A percentile compares a stretch with the other conserved stretches of the same genome.
Evolutionary conservation across 1,140 invertebrate genomes (phyloP).

Genomic region (Hesperophylax magnus): DNA sequence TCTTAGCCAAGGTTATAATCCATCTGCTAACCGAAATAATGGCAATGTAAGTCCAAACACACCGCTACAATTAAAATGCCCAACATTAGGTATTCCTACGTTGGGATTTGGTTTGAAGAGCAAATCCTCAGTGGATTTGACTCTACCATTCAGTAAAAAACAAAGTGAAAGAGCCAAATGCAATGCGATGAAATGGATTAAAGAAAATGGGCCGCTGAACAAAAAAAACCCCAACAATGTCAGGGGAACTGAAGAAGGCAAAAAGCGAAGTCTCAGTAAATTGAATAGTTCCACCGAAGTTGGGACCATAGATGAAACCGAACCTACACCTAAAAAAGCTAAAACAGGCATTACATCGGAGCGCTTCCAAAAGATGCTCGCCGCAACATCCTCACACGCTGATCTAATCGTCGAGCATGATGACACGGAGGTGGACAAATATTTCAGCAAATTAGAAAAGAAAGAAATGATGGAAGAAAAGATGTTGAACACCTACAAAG

Average conservation of each 20-base stretch:
- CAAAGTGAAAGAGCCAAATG: constrained; percentile 73
- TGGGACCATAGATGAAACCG: constrained; percentile 67
- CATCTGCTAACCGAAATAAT: background rate
- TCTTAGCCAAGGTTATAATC: background rate
- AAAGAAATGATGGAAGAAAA: constrained; percentile 95
- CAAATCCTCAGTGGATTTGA: constrained; percentile 75
- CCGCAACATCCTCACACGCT: constrained; percentile 82
- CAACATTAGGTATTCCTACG: constrained; percentile 56
- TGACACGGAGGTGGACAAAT: constrained; percentile 84
- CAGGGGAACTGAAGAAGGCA: constrained; percentile 72
- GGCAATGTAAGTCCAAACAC: background rate
- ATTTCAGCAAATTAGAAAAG: constrained; percentile 89
- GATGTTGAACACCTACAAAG: constrained; percentile 88
- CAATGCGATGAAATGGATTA: constrained; percentile 79
- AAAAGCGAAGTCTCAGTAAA: constrained; percentile 70
- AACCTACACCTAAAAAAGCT: constrained; percentile 65
- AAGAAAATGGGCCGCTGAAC: constrained; percentile 76
- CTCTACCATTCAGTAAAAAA: constrained; percentile 71
- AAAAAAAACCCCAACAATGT: constrained; percentile 79
- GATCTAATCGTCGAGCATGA: constrained; percentile 83
- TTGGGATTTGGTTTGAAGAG: constrained; percentile 66
- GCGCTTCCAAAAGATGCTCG: constrained; percentile 85
- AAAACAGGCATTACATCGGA: constrained; percentile 72
- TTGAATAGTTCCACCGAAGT: constrained; percentile 66
- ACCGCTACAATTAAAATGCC: constrained; percentile 52